phyloP scores from a whole-genome alignment of 2,888 invertebrate genomes.

The Halictus quadricinctus region DNA sequence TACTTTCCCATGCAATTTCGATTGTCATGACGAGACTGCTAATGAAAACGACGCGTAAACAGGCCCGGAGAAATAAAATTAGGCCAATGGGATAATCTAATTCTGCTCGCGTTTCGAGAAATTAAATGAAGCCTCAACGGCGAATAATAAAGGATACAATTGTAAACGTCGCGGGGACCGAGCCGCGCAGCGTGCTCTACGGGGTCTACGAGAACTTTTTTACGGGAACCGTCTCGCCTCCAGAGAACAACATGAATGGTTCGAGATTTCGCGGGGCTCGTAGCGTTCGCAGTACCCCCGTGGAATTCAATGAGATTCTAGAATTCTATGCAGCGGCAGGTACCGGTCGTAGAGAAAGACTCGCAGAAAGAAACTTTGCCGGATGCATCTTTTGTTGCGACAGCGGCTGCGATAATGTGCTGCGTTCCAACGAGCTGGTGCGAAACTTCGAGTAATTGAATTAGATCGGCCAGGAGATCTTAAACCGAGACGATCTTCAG shows the following conservation, averaged over 20 bases:
- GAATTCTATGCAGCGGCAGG: constrained; percentile 10
- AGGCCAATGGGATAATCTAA: neutral
- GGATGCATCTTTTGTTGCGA: neutral
- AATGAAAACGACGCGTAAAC: neutral
- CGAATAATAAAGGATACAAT: neutral
- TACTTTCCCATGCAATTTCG: neutral
- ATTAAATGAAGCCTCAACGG: neutral
- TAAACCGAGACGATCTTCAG: neutral
- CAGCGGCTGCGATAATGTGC: neutral
- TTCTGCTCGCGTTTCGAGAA: neutral
- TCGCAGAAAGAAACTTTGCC: neutral
- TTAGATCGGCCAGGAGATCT: neutral
- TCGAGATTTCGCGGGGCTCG: constrained; percentile 17
- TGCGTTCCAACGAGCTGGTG: neutral
- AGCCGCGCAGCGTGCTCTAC: neutral
- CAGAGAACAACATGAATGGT: neutral
- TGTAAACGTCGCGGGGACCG: neutral
- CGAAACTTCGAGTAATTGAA: neutral
- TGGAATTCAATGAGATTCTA: constrained; percentile 34
- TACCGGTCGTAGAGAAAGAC: constrained; percentile 10
- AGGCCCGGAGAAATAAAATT: neutral
- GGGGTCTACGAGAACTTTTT: neutral
- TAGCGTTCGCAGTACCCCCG: constrained; percentile 15
- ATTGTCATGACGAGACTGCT: neutral
- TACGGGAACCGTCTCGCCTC: neutral